Evolutionary conservation across 2,797 vertebrate species (phyloP).

Genomic region (Coilia nasus): DNA sequence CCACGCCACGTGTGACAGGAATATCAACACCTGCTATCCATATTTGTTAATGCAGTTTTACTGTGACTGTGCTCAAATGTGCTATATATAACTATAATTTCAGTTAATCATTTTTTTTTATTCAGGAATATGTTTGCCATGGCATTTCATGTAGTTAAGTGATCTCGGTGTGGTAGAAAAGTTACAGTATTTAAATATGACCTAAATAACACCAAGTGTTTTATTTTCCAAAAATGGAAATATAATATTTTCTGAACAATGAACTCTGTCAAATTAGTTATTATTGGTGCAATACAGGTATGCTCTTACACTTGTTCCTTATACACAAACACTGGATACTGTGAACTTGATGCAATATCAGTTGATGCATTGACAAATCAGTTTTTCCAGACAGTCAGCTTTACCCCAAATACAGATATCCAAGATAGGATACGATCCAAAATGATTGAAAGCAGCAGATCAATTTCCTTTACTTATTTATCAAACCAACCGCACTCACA

Average conservation of each 20-base stretch:
- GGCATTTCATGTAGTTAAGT: not conserved
- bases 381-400: not conserved
- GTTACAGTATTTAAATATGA: not conserved
- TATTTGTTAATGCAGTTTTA: not conserved
- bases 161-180: not conserved
- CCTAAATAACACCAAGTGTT: not conserved
- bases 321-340: not conserved
- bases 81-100: too few relatives aligned
- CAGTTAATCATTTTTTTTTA: too few relatives aligned
- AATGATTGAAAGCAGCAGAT: conserved; percentile 5
- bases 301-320: not conserved
- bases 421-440: conserved; percentile 9
- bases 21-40: not conserved
- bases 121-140: not conserved
- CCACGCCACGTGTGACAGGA: not conserved
- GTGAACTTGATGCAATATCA: conserved; percentile 22
- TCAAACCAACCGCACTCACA: not conserved
- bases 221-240: not conserved
- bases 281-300: not conserved
- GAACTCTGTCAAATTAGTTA: not conserved
- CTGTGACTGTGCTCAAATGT: not conserved
- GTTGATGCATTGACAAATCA: conserved; percentile 13
- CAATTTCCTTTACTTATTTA: conserved; percentile 21
- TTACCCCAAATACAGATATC: conserved; percentile 17
- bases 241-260: not conserved